phyloP scores from a whole-genome alignment of 2,797 vertebrate species.

The Xiphorhynchus erythropygius region DNA sequence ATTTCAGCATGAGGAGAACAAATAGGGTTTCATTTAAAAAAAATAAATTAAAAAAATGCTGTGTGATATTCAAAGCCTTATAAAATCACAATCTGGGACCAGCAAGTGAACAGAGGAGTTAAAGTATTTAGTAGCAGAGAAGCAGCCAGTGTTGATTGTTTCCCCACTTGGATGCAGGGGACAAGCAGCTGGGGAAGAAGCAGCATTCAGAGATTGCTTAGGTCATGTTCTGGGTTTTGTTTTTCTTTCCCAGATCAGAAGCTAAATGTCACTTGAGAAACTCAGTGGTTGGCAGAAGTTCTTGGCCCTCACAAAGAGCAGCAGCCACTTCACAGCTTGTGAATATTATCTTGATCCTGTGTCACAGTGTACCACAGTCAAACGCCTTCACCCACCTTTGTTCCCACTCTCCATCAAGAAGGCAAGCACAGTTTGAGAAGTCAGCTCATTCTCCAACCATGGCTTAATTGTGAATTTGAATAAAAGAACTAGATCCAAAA shows the following conservation, averaged over 20 bases:
- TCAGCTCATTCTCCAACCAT: background rate
- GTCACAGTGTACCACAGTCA: background rate
- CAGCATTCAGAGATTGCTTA: background rate
- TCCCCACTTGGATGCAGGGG: background rate
- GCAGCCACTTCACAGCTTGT: background rate
- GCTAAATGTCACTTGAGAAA: background rate
- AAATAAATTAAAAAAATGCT: background rate
- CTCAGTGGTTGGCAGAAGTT: background rate
- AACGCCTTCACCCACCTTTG: background rate
- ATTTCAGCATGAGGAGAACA: background rate
- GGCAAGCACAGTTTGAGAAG: background rate
- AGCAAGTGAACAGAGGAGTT: background rate
- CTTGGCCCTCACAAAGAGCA: background rate
- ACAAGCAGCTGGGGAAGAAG: background rate
- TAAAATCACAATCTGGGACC: background rate
- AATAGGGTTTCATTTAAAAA: background rate
- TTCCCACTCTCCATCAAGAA: background rate
- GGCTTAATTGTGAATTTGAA: background rate
- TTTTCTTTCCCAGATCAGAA: background rate
- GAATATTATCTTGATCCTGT: background rate
- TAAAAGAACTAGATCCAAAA: background rate
- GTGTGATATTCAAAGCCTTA: background rate
- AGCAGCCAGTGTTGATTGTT: background rate
- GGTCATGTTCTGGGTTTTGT: background rate
- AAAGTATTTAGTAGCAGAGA: background rate